phyloP scores from a whole-genome alignment of 2,888 invertebrate species.

The Orthonychiurus folsomi region DNA sequence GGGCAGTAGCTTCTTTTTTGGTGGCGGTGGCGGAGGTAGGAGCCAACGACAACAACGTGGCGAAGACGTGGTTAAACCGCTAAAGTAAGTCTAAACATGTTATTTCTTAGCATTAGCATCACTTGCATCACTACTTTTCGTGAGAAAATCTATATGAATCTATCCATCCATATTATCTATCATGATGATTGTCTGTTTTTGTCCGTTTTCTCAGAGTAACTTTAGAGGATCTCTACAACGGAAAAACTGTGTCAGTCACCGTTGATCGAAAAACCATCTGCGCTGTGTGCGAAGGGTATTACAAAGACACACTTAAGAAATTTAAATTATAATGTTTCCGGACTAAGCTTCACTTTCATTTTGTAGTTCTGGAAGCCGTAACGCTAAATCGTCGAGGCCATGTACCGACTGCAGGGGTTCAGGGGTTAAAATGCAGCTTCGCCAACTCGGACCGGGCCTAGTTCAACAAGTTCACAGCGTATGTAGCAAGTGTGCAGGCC shows the following conservation, averaged over 20 bases:
- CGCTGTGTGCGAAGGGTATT: conserved; percentile 64
- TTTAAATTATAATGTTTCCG: not conserved
- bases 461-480: conserved; percentile 50
- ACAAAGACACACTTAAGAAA: no score
- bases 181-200: no score
- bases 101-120: not conserved
- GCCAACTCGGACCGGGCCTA: conserved; percentile 59
- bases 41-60: conserved; percentile 54
- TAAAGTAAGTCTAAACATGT: conserved; percentile 55
- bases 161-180: not conserved
- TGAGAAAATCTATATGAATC: not conserved
- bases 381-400: conserved; percentile 52
- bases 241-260: conserved; percentile 72
- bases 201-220: conserved; percentile 58
- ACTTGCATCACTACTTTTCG: not conserved
- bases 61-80: conserved; percentile 73
- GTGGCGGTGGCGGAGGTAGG: conserved; percentile 50
- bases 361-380: conserved; percentile 26
- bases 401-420: conserved; percentile 70
- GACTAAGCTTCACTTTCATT: conserved; percentile 5
- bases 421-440: conserved; percentile 57
- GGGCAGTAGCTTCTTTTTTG: no score
- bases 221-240: conserved; percentile 83
- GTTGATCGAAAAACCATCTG: conserved; percentile 75
- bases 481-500: conserved; percentile 46